A percentile compares a stretch with the other conserved stretches of the same genome.
phyloP scores from a whole-genome alignment of 2,888 invertebrate species.

The Zele albiditarsus region DNA sequence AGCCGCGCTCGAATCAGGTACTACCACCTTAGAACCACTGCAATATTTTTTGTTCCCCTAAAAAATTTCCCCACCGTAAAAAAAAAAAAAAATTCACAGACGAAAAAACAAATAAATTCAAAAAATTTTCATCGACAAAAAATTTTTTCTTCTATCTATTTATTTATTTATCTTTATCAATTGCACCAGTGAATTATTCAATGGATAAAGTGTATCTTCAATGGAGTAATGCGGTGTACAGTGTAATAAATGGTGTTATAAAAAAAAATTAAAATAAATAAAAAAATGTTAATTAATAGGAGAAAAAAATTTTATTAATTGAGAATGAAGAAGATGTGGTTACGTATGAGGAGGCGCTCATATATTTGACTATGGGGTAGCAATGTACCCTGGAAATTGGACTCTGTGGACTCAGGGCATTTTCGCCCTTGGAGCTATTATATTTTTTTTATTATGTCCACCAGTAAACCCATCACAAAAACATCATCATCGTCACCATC shows the following conservation, averaged over 20 bases:
- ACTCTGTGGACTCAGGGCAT: slow-evolving; percentile 62
- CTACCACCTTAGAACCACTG: slow-evolving; percentile 38
- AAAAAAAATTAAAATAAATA: neutral
- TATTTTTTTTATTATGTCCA: slow-evolving; percentile 49
- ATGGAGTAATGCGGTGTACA: slow-evolving; percentile 18
- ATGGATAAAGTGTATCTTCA: neutral
- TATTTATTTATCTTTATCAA: neutral
- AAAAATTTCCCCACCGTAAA: too few species aligned
- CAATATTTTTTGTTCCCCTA: neutral
- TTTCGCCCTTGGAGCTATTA: slow-evolving; percentile 61
- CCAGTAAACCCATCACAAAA: slow-evolving; percentile 32
- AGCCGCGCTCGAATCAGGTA: slow-evolving; percentile 66
- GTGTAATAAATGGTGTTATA: slow-evolving; percentile 18
- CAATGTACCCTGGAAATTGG: slow-evolving; percentile 64
- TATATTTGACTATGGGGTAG: slow-evolving; percentile 66
- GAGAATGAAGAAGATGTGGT: slow-evolving; percentile 43
- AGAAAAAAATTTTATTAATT: slow-evolving; percentile 23
- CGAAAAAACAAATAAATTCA: neutral
- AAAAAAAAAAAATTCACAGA: neutral
- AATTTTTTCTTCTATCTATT: slow-evolving; percentile 2
- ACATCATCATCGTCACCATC: slow-evolving; percentile 16
- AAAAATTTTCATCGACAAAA: neutral
- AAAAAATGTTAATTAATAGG: neutral
- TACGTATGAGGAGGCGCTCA: slow-evolving; percentile 45
- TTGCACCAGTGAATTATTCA: neutral